Conservation (phyloP, 1,140 invertebrate genomes). For the Heliconius congener region DNA sequence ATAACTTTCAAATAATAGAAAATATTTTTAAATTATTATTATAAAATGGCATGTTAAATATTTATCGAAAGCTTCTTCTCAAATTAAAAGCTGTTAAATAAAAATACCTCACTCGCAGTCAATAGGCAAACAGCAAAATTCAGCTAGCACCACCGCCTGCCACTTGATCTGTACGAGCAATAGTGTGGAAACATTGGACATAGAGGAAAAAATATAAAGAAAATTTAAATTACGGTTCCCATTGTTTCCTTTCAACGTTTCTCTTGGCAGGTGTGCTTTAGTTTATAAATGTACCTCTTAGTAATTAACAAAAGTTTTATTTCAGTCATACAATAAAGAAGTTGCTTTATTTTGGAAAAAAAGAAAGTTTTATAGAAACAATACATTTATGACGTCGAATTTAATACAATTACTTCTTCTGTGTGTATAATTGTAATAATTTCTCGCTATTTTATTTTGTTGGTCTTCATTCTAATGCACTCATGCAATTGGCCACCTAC, state of each 20-base stretch:
- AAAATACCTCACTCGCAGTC: background rate
- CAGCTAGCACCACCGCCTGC: background rate
- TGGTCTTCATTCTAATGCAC: too few species aligned
- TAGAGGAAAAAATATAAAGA: background rate
- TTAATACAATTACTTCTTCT: background rate
- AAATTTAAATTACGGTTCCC: background rate
- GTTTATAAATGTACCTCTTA: background rate
- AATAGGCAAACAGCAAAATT: background rate
- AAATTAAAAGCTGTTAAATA: background rate
- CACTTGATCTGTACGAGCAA: slow-evolving; percentile 19
- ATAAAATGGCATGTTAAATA: background rate
- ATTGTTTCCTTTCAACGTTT: background rate
- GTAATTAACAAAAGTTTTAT: background rate
- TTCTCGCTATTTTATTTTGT: too few species aligned
- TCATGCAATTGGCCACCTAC: too few species aligned
- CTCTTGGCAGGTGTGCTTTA: background rate
- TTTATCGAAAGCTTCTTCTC: background rate
- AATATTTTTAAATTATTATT: too few species aligned
- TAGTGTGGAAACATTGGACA: slow-evolving; percentile 22
- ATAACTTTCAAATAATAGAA: too few species aligned
- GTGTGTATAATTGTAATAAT: too few species aligned
- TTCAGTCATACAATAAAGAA: background rate
- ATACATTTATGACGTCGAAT: background rate
- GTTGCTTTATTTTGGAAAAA: background rate
- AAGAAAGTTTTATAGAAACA: background rate